Evolutionary conservation across 1,140 invertebrate genomes (phyloP).

Genomic region (Macrocentrus cingulum): DNA sequence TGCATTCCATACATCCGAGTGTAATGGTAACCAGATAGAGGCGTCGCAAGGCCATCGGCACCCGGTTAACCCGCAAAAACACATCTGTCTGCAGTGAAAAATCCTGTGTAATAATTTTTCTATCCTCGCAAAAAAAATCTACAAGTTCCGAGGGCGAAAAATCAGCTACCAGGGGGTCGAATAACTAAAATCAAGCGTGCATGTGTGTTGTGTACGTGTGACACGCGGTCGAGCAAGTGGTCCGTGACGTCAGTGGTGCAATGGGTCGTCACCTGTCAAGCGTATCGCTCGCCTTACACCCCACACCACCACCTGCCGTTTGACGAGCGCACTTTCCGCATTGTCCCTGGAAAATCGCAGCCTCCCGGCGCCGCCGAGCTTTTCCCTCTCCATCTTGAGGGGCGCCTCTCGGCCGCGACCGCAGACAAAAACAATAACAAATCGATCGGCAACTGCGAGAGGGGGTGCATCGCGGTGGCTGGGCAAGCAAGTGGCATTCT

Average conservation of each 20-base stretch:
- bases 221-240: slow-evolving; percentile 34
- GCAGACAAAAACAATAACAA: slow-evolving; percentile 60
- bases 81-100: neutral
- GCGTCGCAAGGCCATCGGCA: slow-evolving; percentile 55
- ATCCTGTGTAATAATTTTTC: neutral
- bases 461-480: slow-evolving; percentile 46
- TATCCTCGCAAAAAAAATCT: neutral
- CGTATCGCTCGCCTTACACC: slow-evolving; percentile 34
- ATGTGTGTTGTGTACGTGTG: slow-evolving; percentile 19
- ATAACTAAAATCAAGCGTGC: too few species aligned
- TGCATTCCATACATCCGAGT: slow-evolving; percentile 58
- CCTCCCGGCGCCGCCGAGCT: slow-evolving; percentile 10
- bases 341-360: neutral
- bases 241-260: slow-evolving; percentile 50
- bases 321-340: too few species aligned
- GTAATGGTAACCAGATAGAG: slow-evolving; percentile 60
- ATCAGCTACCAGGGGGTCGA: too few species aligned
- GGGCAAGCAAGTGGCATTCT: slow-evolving; percentile 16
- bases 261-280: slow-evolving; percentile 54
- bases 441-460: slow-evolving; percentile 55
- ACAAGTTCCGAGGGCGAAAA: too few species aligned
- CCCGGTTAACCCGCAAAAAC: slow-evolving; percentile 53
- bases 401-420: slow-evolving; percentile 42
- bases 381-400: slow-evolving; percentile 33
- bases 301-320: slow-evolving; percentile 24